Evolutionary conservation across 2,888 invertebrate genomes (phyloP).

Genomic region (Octodonta nipae): DNA sequence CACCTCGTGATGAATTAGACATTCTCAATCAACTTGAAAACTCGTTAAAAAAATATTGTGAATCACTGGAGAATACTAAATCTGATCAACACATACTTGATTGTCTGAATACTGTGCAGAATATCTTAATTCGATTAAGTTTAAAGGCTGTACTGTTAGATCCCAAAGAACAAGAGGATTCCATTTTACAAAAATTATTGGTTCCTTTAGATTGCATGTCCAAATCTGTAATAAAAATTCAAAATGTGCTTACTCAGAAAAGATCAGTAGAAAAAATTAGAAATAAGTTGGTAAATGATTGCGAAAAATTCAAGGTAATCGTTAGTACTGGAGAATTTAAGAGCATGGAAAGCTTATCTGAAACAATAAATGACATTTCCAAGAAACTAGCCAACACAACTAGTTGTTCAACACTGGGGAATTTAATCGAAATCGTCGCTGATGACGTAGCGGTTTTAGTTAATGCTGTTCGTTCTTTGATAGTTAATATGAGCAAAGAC

Average conservation of each 20-base stretch:
- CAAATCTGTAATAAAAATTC: slow-evolving; percentile 28
- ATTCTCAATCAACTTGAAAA: too few relatives aligned
- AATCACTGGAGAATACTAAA: slow-evolving; percentile 20
- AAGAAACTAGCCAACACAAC: too few relatives aligned
- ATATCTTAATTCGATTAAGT: slow-evolving; percentile 29
- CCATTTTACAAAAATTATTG: slow-evolving; percentile 26
- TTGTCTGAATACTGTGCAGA: slow-evolving; percentile 25
- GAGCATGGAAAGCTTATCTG: too few relatives aligned
- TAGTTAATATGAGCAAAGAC: too few relatives aligned
- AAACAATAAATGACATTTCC: too few relatives aligned
- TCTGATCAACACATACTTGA: slow-evolving; percentile 20
- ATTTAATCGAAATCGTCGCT: too few relatives aligned
- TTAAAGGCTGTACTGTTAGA: slow-evolving; percentile 27
- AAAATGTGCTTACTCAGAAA: slow-evolving; percentile 21
- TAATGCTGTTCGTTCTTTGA: too few relatives aligned
- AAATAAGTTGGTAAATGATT: slow-evolving; percentile 12
- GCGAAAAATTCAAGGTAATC: slow-evolving; percentile 6
- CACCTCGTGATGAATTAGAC: not conserved
- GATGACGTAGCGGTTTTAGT: too few relatives aligned
- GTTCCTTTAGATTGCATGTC: slow-evolving; percentile 28
- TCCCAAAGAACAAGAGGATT: slow-evolving; percentile 18
- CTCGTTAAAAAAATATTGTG: not conserved
- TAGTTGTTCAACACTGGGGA: too few relatives aligned
- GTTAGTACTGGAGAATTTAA: too few relatives aligned
- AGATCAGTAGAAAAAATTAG: slow-evolving; percentile 13